Percentiles rank a stretch among this genome's conserved stretches.
Conservation (phyloP, 35 echinoderm and acorn worm species). For the Ptychodera flava region DNA sequence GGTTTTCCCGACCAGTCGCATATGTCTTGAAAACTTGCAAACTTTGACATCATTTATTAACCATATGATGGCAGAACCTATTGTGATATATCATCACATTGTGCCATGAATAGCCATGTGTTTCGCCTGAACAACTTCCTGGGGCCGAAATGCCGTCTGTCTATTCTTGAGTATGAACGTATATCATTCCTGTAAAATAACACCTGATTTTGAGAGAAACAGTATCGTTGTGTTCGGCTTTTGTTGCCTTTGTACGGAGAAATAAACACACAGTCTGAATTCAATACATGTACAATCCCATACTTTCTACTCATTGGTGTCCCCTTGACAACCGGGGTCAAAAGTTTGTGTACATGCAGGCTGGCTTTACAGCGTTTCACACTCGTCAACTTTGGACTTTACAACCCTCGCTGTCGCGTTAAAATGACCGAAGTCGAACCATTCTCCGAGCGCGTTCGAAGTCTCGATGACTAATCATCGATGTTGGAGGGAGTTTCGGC, state of each 20-base stretch:
- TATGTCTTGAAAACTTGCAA: too few relatives aligned
- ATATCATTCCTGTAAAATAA: too few relatives aligned
- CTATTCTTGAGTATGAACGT: not conserved
- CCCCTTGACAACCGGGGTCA: not conserved
- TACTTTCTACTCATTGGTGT: not conserved
- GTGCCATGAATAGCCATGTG: not conserved
- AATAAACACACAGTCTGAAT: not conserved
- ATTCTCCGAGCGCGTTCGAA: not conserved
- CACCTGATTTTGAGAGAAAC: too few relatives aligned
- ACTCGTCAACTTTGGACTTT: not conserved
- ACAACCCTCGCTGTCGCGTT: not conserved
- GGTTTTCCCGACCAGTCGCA: too few relatives aligned
- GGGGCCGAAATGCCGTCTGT: not conserved
- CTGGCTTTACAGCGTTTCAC: too few relatives aligned
- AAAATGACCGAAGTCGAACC: not conserved
- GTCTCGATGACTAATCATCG: not conserved
- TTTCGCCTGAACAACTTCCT: not conserved
- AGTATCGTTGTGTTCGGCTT: not conserved
- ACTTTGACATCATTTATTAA: not conserved
- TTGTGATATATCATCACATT: not conserved
- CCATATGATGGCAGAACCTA: not conserved
- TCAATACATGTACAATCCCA: not conserved
- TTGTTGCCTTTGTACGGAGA: not conserved
- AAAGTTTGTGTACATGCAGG: not conserved
- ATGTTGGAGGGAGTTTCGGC: not conserved